Base-by-base conservation (phyloP, 2,888 invertebrate species). In the Anthophora plumipes region DNA sequence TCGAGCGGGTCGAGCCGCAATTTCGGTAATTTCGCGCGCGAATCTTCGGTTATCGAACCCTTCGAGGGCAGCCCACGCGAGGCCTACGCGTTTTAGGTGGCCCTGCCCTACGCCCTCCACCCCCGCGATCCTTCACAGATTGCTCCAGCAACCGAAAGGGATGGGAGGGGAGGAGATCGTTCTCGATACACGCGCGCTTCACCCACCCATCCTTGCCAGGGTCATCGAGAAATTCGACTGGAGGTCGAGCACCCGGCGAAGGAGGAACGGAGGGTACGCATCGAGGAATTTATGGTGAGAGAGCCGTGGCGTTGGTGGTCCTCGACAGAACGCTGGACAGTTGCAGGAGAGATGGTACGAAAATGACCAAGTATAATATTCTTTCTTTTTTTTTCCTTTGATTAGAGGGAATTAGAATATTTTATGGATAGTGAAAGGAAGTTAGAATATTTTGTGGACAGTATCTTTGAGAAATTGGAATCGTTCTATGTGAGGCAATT, bases 21-120 rank as follows among this genome's bases (percentile, higher is more conserved):
- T 90, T 90, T 90, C 85, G 89, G 89, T 90, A 90, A 90, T 90
- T 90, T 89, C 84, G 86, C 77, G 82, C 69, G 79, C 82, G 79
- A 75, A 68, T 79, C 77, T 78, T 82, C 73, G 82, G 88, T 85
- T 89, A 89, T 86, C 89, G 85, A 88, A 84, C 88, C 72, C 79
- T 57, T 48, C 55, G 66, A 77, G 82, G 78, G 75, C 84, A 84
- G 85, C 75, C 80, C 81, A 70, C 50, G 75, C 63, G 69, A 70
- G 72, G 80, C 77, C 82, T 75, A 75, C 74, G 80, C 77, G 86
- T 83, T n/a, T 87, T 87, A 81, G 83, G 75, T 52, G 61, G 57
- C 70, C 54, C 54, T 41, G 31, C 57, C 66, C 70, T 67, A 54
- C 72, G 39, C 59, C 61, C 67, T 70, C 41, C 77, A 52, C 37